Percentiles rank a stretch among this genome's conserved stretches.
These are phyloP conservation scores for Psephotus haematonotus DNA, from an alignment of 2,113 vertebrate genomes.

Conservation along the genomic window DNA sequence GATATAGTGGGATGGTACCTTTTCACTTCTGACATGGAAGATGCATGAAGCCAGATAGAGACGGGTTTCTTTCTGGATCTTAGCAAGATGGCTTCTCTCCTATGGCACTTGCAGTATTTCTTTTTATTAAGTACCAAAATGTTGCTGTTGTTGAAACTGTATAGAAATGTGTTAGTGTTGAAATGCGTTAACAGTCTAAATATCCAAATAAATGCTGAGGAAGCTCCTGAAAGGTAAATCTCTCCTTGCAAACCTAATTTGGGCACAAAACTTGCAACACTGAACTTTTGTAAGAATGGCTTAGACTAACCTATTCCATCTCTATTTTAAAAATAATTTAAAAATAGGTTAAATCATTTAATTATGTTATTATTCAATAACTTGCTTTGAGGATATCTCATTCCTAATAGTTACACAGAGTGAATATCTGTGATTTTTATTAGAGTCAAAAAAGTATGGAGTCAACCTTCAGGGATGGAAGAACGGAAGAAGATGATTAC, in stretches of 20 bases:
- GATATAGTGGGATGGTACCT: neutral
- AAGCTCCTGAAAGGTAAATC: neutral
- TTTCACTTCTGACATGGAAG: neutral
- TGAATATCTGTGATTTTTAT: neutral
- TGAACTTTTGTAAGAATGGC: neutral
- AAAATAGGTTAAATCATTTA: neutral
- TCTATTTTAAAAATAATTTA: neutral
- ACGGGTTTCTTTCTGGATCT: neutral
- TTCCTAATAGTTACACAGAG: neutral
- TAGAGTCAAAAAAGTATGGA: neutral
- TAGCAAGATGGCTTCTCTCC: neutral
- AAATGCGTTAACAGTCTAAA: neutral
- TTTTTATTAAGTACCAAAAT: neutral
- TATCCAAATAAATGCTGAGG: neutral
- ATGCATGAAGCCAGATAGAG: neutral
- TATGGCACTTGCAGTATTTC: neutral
- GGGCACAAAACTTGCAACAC: neutral
- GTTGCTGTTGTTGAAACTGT: neutral
- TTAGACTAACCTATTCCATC: neutral
- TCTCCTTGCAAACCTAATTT: neutral
- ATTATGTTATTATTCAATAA: neutral
- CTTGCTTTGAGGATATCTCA: neutral
- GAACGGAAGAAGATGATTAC: neutral
- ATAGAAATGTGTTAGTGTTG: neutral
- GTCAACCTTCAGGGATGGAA: neutral